A percentile compares a stretch with the other conserved stretches of the same genome.
phyloP scores from a whole-genome alignment of 2,888 invertebrate genomes.

The Ophion slaviceki region DNA sequence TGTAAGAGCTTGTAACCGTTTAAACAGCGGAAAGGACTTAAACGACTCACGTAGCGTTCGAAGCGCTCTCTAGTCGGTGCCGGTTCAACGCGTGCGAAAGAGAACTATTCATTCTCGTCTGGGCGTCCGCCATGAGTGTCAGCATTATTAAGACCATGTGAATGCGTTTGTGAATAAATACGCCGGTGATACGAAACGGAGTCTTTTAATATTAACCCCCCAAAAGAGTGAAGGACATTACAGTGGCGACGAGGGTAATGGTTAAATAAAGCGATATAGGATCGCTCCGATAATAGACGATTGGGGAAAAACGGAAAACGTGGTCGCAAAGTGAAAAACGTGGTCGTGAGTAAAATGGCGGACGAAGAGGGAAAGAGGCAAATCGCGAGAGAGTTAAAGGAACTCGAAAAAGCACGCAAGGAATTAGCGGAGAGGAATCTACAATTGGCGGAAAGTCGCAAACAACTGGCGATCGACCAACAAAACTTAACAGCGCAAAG shows the following conservation, averaged over 20 bases:
- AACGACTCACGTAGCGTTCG: too few species aligned
- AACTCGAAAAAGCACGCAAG: conserved; percentile 1
- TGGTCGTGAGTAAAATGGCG: background rate
- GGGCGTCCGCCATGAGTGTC: too few species aligned
- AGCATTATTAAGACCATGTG: too few species aligned
- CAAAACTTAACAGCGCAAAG: background rate
- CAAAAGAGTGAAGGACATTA: background rate
- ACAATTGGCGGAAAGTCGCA: conserved; percentile 22
- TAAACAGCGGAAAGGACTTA: too few species aligned
- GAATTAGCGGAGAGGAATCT: conserved; percentile 1
- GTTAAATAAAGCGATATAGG: conserved; percentile 11
- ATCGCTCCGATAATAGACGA: conserved; percentile 16
- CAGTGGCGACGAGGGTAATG: conserved; percentile 50
- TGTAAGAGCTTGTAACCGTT: too few species aligned
- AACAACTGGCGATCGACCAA: conserved; percentile 20
- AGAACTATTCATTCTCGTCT: too few species aligned
- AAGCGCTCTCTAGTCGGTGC: too few species aligned
- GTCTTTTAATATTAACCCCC: too few species aligned
- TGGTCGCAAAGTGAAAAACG: conserved; percentile 5
- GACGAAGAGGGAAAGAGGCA: background rate
- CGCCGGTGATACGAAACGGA: too few species aligned
- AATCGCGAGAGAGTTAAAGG: background rate
- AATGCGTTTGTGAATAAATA: too few species aligned
- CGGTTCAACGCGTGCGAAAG: too few species aligned
- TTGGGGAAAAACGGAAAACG: background rate